Conservation (phyloP, 2,113 vertebrate species). For the Sinosuthora webbiana region DNA sequence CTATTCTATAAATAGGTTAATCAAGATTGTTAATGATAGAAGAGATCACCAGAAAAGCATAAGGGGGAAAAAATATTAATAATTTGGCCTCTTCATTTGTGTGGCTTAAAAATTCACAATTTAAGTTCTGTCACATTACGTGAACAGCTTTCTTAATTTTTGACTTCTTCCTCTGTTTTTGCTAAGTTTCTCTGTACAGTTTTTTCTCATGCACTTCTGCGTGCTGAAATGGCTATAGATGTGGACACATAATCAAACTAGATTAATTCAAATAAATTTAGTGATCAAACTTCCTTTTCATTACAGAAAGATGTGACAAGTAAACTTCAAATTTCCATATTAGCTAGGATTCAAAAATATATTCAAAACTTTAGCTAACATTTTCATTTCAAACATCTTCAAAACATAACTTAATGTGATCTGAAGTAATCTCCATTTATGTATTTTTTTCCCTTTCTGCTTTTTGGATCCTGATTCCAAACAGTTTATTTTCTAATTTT, state of each 20-base stretch:
- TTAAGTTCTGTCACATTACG: not conserved
- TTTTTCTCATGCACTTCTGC: not conserved
- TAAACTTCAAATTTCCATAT: not conserved
- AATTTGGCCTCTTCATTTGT: fast-evolving
- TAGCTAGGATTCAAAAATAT: not conserved
- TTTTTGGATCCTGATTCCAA: not conserved
- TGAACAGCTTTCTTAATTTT: not conserved
- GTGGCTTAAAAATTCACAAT: not conserved
- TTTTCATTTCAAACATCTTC: not conserved
- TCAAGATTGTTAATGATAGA: not conserved
- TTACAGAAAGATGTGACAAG: not conserved
- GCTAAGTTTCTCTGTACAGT: not conserved
- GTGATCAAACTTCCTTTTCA: not conserved
- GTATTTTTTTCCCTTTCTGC: not conserved
- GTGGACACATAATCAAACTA: not conserved
- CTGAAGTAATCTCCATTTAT: not conserved
- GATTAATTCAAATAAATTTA: not conserved
- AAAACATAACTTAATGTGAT: not conserved
- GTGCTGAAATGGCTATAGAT: not conserved
- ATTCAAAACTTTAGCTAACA: not conserved
- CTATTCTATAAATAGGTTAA: not conserved
- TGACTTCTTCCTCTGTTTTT: not conserved
- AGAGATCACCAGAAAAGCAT: not conserved
- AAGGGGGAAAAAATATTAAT: not conserved
- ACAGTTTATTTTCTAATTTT: not conserved